Base-by-base conservation (phyloP, 2,797 vertebrate species). In the Acrocephalus scirpaceus region DNA sequence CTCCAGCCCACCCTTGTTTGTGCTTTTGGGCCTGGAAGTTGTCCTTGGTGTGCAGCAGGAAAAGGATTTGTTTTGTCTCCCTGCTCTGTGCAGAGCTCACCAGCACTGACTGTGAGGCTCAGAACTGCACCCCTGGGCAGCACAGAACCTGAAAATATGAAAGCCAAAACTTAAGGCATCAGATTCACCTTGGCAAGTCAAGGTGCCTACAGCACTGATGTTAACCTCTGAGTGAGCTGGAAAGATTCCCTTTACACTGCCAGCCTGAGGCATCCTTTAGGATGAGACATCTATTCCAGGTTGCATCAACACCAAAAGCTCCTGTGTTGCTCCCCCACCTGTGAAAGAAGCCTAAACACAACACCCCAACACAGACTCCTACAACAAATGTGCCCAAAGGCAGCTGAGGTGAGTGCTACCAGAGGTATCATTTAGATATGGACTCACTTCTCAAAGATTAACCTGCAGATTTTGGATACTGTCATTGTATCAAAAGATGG, bases 211-310 rank as follows among this genome's bases (percentile, higher is more conserved):
- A 82, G 26, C 9, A 21, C 1, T 3, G 7, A 16, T 14, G 27
- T 2, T 26, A 61, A 48, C 36, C n/a, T 54, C 47, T 19, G 65
- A 73, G 64, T 2, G 7, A 62, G 40, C 7, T 56, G 14, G 36
- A 44, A 38, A 56, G 34, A 20, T 45, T 61, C 0, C 0, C 7
- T 57, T 34, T 9, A 17, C 38, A 29, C 8, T 11, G 15, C 48
- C 40, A 61, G 64, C 61, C 53, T 45, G 67, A 50, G 27, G 30
- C 20, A 27, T 60, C 58, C 36, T 60, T 38, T 38, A 60, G 58
- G 8, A 38, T 60, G 25, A 50, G 27, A 13, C 27, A 21, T 9
- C 45, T 36, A 0, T 10, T 18, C 29, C 38, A 51, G 25, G 27
- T 11, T 9, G 1, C 22, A 44, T 7, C 0, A 0, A 64, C 45